A percentile compares a stretch with the other conserved stretches of the same genome.
Evolutionary conservation across 2,888 invertebrate species (phyloP).

Genomic region (Oxytorus armatus): DNA sequence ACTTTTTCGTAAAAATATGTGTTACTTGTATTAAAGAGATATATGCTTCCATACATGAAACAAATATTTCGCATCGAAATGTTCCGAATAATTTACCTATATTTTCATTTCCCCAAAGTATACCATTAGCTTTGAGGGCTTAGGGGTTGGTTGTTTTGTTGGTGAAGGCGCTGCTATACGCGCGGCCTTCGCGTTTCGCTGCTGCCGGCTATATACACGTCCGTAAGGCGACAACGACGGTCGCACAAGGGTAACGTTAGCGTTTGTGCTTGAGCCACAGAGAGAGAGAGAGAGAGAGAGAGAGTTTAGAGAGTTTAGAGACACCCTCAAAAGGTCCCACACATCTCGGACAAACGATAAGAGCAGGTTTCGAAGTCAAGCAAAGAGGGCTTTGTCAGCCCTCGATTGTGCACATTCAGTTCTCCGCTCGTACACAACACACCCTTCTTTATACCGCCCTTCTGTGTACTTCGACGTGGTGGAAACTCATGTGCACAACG

Average conservation of each 20-base stretch:
- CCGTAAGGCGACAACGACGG: slow-evolving; percentile 16
- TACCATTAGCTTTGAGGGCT: too few species aligned
- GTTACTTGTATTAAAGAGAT: not conserved
- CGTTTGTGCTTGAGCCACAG: not conserved
- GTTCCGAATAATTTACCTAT: not conserved
- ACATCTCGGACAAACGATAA: slow-evolving; percentile 34
- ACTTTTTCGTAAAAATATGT: not conserved
- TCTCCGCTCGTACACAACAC: slow-evolving; percentile 9
- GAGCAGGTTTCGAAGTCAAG: slow-evolving; percentile 6
- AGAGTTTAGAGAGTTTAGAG: slow-evolving; percentile 6
- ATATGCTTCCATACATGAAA: not conserved
- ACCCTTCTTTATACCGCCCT: too few species aligned
- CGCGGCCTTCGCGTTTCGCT: slow-evolving; percentile 5
- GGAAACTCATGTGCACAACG: slow-evolving; percentile 44
- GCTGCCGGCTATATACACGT: not conserved
- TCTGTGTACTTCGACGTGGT: slow-evolving; percentile 7
- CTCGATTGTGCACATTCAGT: slow-evolving; percentile 47
- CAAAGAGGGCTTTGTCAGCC: slow-evolving; percentile 54
- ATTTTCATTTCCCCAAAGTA: too few species aligned
- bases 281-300: not conserved
- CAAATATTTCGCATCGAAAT: not conserved
- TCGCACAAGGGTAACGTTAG: slow-evolving; percentile 18
- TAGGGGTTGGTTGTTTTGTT: not conserved
- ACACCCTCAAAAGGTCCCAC: slow-evolving; percentile 55
- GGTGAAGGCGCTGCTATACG: not conserved